These are phyloP conservation scores for Trichacis sp. DNA, from an alignment of 2,888 invertebrate species.

Conservation along the genomic window DNA sequence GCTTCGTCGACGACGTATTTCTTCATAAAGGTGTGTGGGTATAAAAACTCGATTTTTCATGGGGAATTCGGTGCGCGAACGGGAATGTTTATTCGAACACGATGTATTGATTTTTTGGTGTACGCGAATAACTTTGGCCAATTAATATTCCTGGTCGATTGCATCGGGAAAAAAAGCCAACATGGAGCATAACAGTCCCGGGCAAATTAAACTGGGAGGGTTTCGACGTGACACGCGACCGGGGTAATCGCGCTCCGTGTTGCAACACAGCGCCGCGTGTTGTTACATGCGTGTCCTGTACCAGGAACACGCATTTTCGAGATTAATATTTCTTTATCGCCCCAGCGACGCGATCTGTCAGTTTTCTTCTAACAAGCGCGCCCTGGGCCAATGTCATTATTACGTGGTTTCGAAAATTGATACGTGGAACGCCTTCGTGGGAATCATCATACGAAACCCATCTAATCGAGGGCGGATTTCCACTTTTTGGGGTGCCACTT, in stretches of 20 bases:
- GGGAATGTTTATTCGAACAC: conserved; percentile 9
- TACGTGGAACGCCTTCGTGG: conserved; percentile 2
- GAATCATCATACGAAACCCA: conserved; percentile 2
- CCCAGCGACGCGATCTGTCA: conserved; percentile 37
- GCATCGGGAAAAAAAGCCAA: conserved; percentile 22
- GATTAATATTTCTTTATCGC: conserved; percentile 64
- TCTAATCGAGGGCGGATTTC: background rate
- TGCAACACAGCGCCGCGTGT: conserved; percentile 52
- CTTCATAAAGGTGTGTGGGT: no score
- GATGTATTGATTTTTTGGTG: background rate
- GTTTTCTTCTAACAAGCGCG: conserved; percentile 2
- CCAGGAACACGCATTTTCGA: conserved; percentile 57
- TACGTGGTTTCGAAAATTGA: conserved; percentile 1
- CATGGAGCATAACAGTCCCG: conserved; percentile 35
- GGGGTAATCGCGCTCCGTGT: conserved; percentile 45
- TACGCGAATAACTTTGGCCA: background rate
- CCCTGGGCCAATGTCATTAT: conserved; percentile 1
- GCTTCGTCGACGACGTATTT: no score
- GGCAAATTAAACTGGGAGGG: conserved; percentile 50
- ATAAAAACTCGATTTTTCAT: no score
- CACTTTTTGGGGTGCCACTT: background rate
- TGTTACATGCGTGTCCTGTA: conserved; percentile 50
- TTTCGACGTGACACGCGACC: conserved; percentile 63
- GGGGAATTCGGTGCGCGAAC: background rate
- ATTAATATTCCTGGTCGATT: conserved; percentile 7